Percentiles rank a stretch among this genome's conserved stretches.
Evolutionary conservation across 2,113 vertebrate genomes (phyloP).

Genomic region (Argyrosomus japonicus): DNA sequence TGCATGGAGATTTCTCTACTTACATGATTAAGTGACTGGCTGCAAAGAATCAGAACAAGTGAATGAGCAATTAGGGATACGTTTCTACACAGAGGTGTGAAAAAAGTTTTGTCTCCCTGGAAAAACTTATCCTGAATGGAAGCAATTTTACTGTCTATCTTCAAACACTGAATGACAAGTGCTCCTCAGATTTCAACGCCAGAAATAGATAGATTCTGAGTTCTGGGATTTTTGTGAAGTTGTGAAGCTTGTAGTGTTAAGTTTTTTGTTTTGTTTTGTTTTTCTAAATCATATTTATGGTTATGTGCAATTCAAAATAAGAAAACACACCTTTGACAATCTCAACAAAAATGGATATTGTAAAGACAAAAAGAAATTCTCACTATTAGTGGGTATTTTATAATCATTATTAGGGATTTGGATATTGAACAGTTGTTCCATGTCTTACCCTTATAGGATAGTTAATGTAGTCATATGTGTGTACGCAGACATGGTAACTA

Average conservation of each 20-base stretch:
- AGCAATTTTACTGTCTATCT: background rate
- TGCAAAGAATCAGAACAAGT: background rate
- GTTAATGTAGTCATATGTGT: background rate
- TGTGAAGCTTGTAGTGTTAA: background rate
- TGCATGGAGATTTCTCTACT: background rate
- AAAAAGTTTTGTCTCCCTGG: background rate
- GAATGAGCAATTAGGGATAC: no score
- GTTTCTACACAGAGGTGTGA: background rate
- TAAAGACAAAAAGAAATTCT: background rate
- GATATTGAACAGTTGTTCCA: background rate
- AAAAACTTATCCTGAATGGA: background rate
- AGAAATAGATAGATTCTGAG: background rate
- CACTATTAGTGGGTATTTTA: background rate
- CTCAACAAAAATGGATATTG: background rate
- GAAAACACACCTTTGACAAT: background rate
- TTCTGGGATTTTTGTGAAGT: background rate
- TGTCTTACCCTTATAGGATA: background rate
- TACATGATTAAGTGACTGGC: background rate
- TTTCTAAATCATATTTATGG: background rate
- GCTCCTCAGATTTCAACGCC: no score
- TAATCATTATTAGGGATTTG: background rate
- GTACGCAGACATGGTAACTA: background rate
- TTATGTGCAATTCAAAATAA: background rate
- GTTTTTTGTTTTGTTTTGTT: background rate
- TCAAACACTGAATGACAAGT: background rate